phyloP scores from a whole-genome alignment of 1,140 invertebrate genomes.

The Megathymus violae region DNA sequence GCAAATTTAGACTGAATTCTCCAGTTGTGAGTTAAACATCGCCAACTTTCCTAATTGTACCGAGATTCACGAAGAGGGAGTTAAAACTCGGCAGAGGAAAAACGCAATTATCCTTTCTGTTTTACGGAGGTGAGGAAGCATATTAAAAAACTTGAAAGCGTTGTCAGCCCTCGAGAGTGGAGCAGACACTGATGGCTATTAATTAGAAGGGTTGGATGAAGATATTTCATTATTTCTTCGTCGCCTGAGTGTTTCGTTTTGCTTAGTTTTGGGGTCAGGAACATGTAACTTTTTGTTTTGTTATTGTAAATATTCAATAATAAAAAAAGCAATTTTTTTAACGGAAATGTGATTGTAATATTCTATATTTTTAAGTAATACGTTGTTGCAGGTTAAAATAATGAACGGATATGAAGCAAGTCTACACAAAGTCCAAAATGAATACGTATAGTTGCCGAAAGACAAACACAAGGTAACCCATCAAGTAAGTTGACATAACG shows the following conservation, averaged over 20 bases:
- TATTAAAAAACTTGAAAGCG: constrained; percentile 82
- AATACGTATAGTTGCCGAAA: background rate
- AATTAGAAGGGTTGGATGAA: constrained; percentile 81
- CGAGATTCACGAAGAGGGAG: constrained; percentile 67
- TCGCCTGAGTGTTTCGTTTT: constrained; percentile 50
- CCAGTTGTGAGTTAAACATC: constrained; percentile 53
- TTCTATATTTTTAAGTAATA: no score
- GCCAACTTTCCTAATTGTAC: constrained; percentile 72
- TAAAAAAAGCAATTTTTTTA: no score
- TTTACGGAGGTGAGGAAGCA: constrained; percentile 80
- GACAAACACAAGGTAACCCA: constrained; percentile 19
- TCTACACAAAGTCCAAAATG: no score
- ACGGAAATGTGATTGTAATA: no score
- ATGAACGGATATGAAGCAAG: no score
- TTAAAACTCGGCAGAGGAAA: constrained; percentile 67
- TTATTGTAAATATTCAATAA: no score
- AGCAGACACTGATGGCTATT: constrained; percentile 81
- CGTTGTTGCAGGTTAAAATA: no score
- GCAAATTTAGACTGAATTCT: constrained; percentile 19
- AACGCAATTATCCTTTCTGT: constrained; percentile 80
- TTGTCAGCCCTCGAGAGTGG: constrained; percentile 76
- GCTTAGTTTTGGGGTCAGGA: constrained; percentile 41
- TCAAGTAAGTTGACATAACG: constrained; percentile 35
- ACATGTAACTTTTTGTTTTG: background rate
- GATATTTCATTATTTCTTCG: constrained; percentile 76